These are phyloP conservation scores for Rhingia rostrata DNA, from an alignment of 2,888 invertebrate species.

Conservation along the genomic window DNA sequence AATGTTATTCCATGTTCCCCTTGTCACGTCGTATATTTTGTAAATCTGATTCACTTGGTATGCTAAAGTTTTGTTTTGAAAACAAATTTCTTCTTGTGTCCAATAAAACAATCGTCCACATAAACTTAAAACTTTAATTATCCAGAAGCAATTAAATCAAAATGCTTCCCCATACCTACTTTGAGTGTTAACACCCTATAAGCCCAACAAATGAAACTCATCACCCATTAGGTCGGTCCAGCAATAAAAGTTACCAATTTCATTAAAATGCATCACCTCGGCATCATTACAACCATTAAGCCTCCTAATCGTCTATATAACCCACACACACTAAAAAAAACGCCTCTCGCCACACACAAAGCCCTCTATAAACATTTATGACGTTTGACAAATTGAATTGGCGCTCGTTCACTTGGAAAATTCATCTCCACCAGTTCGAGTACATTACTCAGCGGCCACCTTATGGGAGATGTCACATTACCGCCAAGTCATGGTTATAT, in stretches of 20 bases:
- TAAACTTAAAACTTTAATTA: too few relatives aligned
- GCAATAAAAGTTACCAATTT: constrained; percentile 48
- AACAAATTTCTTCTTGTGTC: too few relatives aligned
- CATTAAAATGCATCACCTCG: constrained; percentile 59
- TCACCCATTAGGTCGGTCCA: background rate
- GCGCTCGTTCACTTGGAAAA: constrained; percentile 79
- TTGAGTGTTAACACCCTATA: too few relatives aligned
- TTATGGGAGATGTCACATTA: constrained; percentile 68
- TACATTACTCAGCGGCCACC: constrained; percentile 34
- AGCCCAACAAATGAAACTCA: background rate
- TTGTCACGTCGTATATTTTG: too few relatives aligned
- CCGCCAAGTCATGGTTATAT: constrained; percentile 64
- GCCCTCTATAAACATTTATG: constrained; percentile 64
- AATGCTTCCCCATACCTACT: too few relatives aligned
- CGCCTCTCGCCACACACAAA: constrained; percentile 4
- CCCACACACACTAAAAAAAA: constrained; percentile 17
- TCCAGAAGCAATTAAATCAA: too few relatives aligned
- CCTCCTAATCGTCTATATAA: constrained; percentile 40
- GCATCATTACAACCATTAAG: constrained; percentile 27
- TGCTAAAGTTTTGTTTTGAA: too few relatives aligned
- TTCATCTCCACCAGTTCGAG: constrained; percentile 77
- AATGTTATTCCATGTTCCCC: too few relatives aligned
- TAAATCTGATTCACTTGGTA: too few relatives aligned
- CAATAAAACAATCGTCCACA: too few relatives aligned
- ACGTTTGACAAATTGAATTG: constrained; percentile 82